Conservation (phyloP, 2,888 invertebrate species). For the Biston betularia region DNA sequence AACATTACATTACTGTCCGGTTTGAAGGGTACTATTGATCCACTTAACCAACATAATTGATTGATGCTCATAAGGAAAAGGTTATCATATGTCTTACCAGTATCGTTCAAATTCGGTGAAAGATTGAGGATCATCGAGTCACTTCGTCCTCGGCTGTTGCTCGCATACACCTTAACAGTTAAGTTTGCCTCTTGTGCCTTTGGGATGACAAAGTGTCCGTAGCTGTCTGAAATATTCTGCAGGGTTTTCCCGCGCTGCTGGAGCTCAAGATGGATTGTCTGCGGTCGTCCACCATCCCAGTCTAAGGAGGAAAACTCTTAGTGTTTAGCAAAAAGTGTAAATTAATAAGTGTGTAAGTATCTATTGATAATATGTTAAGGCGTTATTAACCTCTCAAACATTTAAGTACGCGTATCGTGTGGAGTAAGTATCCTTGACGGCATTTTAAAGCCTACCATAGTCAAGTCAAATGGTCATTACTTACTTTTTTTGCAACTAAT, state of each 20-base stretch:
- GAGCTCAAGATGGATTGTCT: slow-evolving; percentile 64
- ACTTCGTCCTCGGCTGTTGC: slow-evolving; percentile 64
- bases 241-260: slow-evolving; percentile 49
- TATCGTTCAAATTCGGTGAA: not conserved
- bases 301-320: slow-evolving; percentile 48
- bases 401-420: too few species aligned
- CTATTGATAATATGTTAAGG: too few species aligned
- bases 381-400: too few species aligned
- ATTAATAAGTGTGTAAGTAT: too few species aligned
- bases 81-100: not conserved
- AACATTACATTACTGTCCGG: too few species aligned
- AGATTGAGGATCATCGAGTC: slow-evolving; percentile 8
- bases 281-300: slow-evolving; percentile 73
- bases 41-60: too few species aligned
- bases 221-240: slow-evolving; percentile 55
- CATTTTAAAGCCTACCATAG: not conserved
- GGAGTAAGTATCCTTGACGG: too few species aligned
- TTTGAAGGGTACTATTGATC: too few species aligned
- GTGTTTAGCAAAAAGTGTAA: not conserved
- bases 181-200: slow-evolving; percentile 59
- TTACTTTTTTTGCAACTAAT: slow-evolving; percentile 69
- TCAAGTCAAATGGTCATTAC: slow-evolving; percentile 3
- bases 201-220: slow-evolving; percentile 64
- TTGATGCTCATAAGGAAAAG: too few species aligned
- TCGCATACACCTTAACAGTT: slow-evolving; percentile 64